Conservation (phyloP, 1,140 invertebrate genomes). For the Delia radicum region DNA sequence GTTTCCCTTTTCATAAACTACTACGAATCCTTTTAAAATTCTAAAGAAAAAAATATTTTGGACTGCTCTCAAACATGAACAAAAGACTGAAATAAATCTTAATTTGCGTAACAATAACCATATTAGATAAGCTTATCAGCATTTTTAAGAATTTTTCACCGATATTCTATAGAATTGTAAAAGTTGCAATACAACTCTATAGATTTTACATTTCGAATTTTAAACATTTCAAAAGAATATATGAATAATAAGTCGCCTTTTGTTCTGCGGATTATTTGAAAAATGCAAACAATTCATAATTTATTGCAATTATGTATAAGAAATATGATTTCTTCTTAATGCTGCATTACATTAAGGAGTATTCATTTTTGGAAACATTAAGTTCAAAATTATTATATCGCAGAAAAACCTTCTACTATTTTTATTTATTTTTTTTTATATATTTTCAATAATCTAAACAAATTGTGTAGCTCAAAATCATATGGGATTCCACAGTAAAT, state of each 20-base stretch:
- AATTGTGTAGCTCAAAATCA: too few species aligned
- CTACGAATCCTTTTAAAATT: not conserved
- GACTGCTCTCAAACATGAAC: slow-evolving; percentile 6
- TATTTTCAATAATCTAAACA: too few species aligned
- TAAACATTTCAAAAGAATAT: not conserved
- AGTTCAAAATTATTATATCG: too few species aligned
- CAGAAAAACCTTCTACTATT: too few species aligned
- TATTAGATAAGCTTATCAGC: slow-evolving; percentile 2
- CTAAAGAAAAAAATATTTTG: slow-evolving; percentile 5
- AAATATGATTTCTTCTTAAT: too few species aligned
- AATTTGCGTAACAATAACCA: slow-evolving; percentile 14
- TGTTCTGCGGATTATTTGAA: not conserved
- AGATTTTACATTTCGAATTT: not conserved
- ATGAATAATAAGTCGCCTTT: not conserved
- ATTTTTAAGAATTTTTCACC: not conserved
- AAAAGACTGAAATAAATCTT: not conserved
- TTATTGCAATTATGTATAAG: not conserved
- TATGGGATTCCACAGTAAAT: too few species aligned
- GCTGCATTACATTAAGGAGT: too few species aligned
- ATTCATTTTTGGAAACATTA: too few species aligned
- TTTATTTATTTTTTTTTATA: too few species aligned
- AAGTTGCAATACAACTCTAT: not conserved
- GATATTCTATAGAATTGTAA: not conserved
- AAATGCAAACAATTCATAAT: slow-evolving; percentile 13
- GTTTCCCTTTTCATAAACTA: not conserved